Base-by-base conservation (phyloP, 1,140 invertebrate species). In the Drosophila aff. region DNA sequence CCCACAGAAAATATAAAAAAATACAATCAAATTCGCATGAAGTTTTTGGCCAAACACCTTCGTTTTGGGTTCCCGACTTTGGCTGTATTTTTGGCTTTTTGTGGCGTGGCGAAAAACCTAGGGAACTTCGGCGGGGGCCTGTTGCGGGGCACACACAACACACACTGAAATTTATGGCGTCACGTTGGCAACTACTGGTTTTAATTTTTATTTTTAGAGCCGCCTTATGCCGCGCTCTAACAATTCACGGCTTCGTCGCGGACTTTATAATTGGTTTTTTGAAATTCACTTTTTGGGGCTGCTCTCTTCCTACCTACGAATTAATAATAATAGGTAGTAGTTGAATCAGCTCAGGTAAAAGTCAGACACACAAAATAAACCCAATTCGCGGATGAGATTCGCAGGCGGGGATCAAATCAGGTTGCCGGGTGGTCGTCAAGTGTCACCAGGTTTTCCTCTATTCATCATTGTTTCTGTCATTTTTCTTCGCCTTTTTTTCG, bases 171-270 rank as follows among this genome's bases (percentile, higher is more conserved):
- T 78, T 82, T 73, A 82, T 82, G 79, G 79, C 79, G 57, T 78
- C 79, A 82, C 67, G 74, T 82, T 78, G 58, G 50, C 66, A 81
- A 81, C 79, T 81, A 82, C 79, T 82, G 79, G 79, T 82, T 82
- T 79, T 78, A 71, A 73, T 74, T 74, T 74, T 73, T 61, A 74
- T 74, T 74, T 79, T 78, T 53, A 79, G 59, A 63, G 74, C 68
- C 63, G 43, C 61, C 75, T 76, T 76, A 31, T 44, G 50, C 74
- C 50, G 75, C 36, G 53, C 60, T 77, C 71, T 76, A 67, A 60
- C 53, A 76, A 78, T 77, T 77, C 50, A 60, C 31, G 67, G 67
- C 69, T 72, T 69, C 50, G 50, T 36, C 36, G 43, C 68, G 15
- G 68, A 28, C 36, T 74, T 73, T 74, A 55, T 71, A 71, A 71